Evolutionary conservation across 2,888 invertebrate genomes (phyloP).

Genomic region (Drosophila austrosaltans): DNA sequence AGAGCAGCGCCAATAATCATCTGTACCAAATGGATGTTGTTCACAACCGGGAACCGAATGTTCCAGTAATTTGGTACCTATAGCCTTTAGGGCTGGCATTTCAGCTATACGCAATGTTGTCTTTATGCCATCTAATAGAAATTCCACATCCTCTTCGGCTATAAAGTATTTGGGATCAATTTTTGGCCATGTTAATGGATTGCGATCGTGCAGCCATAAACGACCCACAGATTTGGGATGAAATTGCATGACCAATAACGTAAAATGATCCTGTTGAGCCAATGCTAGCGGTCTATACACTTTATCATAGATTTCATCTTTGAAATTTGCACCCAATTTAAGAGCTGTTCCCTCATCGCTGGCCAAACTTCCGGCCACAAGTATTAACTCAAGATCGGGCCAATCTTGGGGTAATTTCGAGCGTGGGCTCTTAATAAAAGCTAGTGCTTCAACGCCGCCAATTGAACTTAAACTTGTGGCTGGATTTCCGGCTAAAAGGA

Average conservation of each 20-base stretch:
- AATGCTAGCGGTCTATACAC: slow-evolving; percentile 85
- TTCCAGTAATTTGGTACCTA: slow-evolving; percentile 85
- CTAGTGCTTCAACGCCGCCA: slow-evolving; percentile 88
- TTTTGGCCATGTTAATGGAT: slow-evolving; percentile 86
- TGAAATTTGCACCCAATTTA: slow-evolving; percentile 85
- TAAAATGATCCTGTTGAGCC: slow-evolving; percentile 85
- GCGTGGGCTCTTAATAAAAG: slow-evolving; percentile 86
- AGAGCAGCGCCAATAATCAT: slow-evolving; percentile 89
- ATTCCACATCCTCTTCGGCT: slow-evolving; percentile 84
- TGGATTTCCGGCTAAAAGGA: slow-evolving; percentile 83
- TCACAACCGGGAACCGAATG: slow-evolving; percentile 85
- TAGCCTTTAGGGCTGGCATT: slow-evolving; percentile 86
- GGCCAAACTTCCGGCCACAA: slow-evolving; percentile 87
- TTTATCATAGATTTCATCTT: slow-evolving; percentile 85
- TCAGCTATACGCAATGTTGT: slow-evolving; percentile 85
- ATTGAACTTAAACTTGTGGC: slow-evolving; percentile 84
- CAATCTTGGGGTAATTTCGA: slow-evolving; percentile 85
- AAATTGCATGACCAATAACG: slow-evolving; percentile 87
- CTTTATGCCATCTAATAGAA: slow-evolving; percentile 86
- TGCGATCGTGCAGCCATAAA: slow-evolving; percentile 87
- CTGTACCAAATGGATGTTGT: slow-evolving; percentile 84
- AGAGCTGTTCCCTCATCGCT: slow-evolving; percentile 86
- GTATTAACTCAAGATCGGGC: slow-evolving; percentile 88
- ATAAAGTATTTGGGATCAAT: slow-evolving; percentile 86
- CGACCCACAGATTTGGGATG: slow-evolving; percentile 90